Percentiles rank a stretch among this genome's conserved stretches.
These are phyloP conservation scores for Spongilla lacustris DNA, from an alignment of 37 sponge, comb jelly and placozoan species.

Conservation along the genomic window DNA sequence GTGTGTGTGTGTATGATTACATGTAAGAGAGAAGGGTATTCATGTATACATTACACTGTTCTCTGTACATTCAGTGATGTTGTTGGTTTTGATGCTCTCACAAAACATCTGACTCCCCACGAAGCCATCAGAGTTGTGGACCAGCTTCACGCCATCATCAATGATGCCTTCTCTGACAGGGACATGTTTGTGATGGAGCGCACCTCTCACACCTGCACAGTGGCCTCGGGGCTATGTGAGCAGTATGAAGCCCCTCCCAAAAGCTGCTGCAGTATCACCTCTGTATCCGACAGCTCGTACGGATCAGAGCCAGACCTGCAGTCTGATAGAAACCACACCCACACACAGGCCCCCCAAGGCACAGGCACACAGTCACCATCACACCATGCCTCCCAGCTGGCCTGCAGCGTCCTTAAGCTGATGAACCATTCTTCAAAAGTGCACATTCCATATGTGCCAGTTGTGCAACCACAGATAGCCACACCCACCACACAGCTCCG, in stretches of 20 bases:
- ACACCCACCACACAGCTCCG: too few species aligned
- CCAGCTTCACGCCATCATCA: slow-evolving; percentile 62
- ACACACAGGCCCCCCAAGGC: not conserved
- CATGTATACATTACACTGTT: too few species aligned
- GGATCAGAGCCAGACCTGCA: slow-evolving; percentile 17
- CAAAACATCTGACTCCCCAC: slow-evolving; percentile 50
- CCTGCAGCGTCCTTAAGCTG: slow-evolving; percentile 58
- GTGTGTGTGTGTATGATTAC: not conserved
- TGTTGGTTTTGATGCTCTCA: slow-evolving; percentile 62
- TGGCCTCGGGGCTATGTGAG: slow-evolving; percentile 56
- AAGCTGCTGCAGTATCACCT: not conserved
- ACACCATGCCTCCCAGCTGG: slow-evolving; percentile 53
- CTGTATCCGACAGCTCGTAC: slow-evolving; percentile 54
- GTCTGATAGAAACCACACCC: not conserved
- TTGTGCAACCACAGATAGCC: too few species aligned
- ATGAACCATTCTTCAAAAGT: slow-evolving; percentile 51
- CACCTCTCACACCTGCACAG: slow-evolving; percentile 63
- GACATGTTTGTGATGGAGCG: slow-evolving; percentile 69
- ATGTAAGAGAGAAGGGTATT: not conserved
- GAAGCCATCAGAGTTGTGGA: slow-evolving; percentile 64
- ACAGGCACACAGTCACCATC: not conserved
- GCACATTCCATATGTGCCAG: slow-evolving; percentile 16
- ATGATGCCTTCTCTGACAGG: slow-evolving; percentile 46
- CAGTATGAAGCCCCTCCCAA: not conserved
- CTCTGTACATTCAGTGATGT: slow-evolving; percentile 46